Evolutionary conservation across 1,140 invertebrate genomes (phyloP).

Genomic region (Megalopta genalis): DNA sequence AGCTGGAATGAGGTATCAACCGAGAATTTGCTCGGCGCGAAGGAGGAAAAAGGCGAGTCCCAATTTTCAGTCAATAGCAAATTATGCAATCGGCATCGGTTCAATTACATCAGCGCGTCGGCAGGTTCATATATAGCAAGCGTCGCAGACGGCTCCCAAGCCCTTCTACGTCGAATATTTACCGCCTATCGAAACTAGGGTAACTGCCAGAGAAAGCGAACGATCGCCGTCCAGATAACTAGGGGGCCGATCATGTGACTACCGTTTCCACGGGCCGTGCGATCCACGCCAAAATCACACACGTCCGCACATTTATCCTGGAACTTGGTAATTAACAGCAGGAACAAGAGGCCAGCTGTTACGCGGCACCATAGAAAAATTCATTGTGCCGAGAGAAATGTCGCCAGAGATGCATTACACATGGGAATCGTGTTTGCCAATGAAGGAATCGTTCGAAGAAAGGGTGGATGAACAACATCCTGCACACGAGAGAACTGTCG

Average conservation of each 20-base stretch:
- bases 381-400: not conserved
- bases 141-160: slow-evolving; percentile 15
- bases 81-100: slow-evolving; percentile 42
- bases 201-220: slow-evolving; percentile 60
- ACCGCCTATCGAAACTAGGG: slow-evolving; percentile 50
- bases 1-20: not conserved
- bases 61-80: slow-evolving; percentile 30
- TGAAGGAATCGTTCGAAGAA: not conserved
- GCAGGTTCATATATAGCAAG: slow-evolving; percentile 24
- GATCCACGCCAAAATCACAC: slow-evolving; percentile 32
- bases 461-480: too few relatives aligned
- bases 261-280: slow-evolving; percentile 34
- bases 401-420: not conserved
- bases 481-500: too few relatives aligned
- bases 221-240: slow-evolving; percentile 47
- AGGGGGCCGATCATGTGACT: slow-evolving; percentile 43
- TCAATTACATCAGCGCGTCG: slow-evolving; percentile 46
- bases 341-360: not conserved
- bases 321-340: slow-evolving; percentile 16
- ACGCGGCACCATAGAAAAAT: not conserved
- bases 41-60: slow-evolving; percentile 29
- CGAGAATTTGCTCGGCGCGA: slow-evolving; percentile 8
- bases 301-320: slow-evolving; percentile 18
- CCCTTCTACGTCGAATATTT: slow-evolving; percentile 51
- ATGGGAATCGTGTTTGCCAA: not conserved